Base-by-base conservation (phyloP, 2,888 invertebrate species). In the Sinotaia quadrata region DNA sequence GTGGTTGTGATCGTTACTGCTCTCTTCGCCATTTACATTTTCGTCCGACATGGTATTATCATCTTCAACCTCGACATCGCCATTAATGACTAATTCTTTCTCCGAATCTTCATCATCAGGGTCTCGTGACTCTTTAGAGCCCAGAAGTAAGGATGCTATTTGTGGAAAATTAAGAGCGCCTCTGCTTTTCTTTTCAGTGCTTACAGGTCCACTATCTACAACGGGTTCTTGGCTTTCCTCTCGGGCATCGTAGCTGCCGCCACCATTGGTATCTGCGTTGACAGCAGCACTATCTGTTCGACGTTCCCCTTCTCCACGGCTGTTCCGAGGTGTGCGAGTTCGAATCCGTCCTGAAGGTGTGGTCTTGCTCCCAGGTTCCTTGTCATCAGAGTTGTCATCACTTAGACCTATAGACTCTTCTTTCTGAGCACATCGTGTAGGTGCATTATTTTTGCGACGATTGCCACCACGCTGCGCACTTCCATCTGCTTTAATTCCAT, bases 361-460 rank as follows among this genome's bases (percentile, higher is more conserved):
- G 41, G 36, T 51, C 15, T 51, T 63, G 37, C 3, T 52, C 27
- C 63, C 52, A 5, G 71, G 70, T 44, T 78, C 78, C 60, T 71
- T 75, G 44, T 79, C 78, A 62, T 79, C 75, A 8, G 74, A 76
- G 63, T 82, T 79, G 41, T 84, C 84, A 65, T 84, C 85, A 62
- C 79, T 82, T 72, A 82, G 70, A 21, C 68, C 75, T 47, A 69
- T 75, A 54, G 70, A 72, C 34, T 82, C 81, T 18, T 75, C 77
- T 41, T 80, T 80, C 66, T 81, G 84, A 44, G 85, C 81, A 74
- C 81, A 84, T 21, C 85, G 70, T 18, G 83, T 85, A 8, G 87
- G 87, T 31, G 79, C 79, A 41, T 81, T 81, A 68, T 83, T 85
- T 73, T 87, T 87, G 59, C 87, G 70, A 33, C 84, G 69, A 66